These are phyloP conservation scores for Rhagium mordax DNA, from an alignment of 2,888 invertebrate genomes.

Conservation along the genomic window DNA sequence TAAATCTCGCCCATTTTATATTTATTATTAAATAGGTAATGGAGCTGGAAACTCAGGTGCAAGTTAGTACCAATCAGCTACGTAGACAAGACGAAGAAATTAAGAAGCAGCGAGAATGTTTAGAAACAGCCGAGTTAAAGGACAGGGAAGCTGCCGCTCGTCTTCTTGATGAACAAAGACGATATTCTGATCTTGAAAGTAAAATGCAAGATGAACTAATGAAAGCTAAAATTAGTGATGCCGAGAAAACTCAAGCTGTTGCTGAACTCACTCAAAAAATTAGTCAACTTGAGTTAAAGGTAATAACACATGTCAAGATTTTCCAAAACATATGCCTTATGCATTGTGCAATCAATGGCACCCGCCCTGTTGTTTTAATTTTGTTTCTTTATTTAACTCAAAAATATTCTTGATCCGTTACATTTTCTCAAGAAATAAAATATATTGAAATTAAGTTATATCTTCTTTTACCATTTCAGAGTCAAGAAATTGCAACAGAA, in stretches of 20 bases:
- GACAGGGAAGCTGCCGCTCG: conserved; percentile 85
- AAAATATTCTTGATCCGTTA: too few relatives aligned
- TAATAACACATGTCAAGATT: conserved; percentile 61
- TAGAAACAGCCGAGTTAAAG: conserved; percentile 82
- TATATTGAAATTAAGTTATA: not conserved
- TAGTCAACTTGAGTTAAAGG: conserved; percentile 93
- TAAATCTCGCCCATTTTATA: conserved; percentile 5
- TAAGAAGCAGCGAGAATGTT: conserved; percentile 83
- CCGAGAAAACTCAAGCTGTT: conserved; percentile 94
- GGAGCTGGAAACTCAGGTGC: conserved; percentile 97
- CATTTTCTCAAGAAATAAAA: too few relatives aligned
- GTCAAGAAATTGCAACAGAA: conserved; percentile 94
- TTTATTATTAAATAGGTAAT: conserved; percentile 75
- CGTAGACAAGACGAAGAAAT: conserved; percentile 95
- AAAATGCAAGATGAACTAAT: conserved; percentile 91
- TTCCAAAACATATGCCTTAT: too few relatives aligned
- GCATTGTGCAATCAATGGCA: too few relatives aligned
- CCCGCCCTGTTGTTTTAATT: too few relatives aligned
- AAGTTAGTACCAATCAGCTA: conserved; percentile 90
- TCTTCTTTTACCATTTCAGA: conserved; percentile 73
- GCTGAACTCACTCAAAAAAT: conserved; percentile 96
- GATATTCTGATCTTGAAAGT: conserved; percentile 79
- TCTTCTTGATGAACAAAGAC: conserved; percentile 88
- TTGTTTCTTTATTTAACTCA: too few relatives aligned
- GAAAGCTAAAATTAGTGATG: conserved; percentile 94